Percentiles rank a stretch among this genome's conserved stretches.
Evolutionary conservation across 2,113 vertebrate species (phyloP).

Genomic region (Amphiprion percula): DNA sequence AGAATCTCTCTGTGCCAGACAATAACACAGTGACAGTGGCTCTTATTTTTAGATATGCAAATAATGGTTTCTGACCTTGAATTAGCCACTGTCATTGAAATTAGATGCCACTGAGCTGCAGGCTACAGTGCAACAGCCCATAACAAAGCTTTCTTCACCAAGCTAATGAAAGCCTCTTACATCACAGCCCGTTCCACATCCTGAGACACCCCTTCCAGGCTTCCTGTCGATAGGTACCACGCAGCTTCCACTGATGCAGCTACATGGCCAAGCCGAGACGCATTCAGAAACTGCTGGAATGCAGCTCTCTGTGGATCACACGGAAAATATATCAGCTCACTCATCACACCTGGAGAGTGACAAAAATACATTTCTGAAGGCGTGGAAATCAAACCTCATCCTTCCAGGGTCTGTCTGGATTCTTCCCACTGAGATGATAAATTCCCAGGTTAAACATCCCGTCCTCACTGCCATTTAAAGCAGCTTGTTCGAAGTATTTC

Average conservation of each 20-base stretch:
- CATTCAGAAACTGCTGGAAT: conserved; percentile 89
- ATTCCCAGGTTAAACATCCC: conserved; percentile 91
- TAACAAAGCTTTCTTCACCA: conserved; percentile 62
- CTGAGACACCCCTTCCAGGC: conserved; percentile 85
- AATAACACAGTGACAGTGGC: conserved; percentile 34
- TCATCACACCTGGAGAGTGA: not conserved
- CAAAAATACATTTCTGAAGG: not conserved
- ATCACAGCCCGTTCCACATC: conserved; percentile 89
- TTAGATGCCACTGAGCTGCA: conserved; percentile 64
- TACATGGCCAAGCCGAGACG: conserved; percentile 88
- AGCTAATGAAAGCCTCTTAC: conserved; percentile 84
- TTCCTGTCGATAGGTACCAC: conserved; percentile 89
- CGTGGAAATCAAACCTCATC: conserved; percentile 86
- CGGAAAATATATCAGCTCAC: not conserved
- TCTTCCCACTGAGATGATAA: conserved; percentile 86
- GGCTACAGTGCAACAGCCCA: conserved; percentile 66
- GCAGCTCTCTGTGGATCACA: conserved; percentile 87
- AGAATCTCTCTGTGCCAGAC: conserved; percentile 35
- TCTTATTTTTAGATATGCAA: conserved; percentile 79
- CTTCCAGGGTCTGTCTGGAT: conserved; percentile 80
- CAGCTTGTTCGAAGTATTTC: conserved; percentile 89
- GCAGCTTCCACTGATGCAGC: conserved; percentile 88
- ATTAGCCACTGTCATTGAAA: conserved; percentile 74
- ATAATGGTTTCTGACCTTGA: conserved; percentile 73
- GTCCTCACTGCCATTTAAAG: conserved; percentile 88